Percentiles rank a stretch among this genome's conserved stretches.
Evolutionary conservation across 1,140 invertebrate genomes (phyloP).

Genomic region (Doryteuthis pealeii): DNA sequence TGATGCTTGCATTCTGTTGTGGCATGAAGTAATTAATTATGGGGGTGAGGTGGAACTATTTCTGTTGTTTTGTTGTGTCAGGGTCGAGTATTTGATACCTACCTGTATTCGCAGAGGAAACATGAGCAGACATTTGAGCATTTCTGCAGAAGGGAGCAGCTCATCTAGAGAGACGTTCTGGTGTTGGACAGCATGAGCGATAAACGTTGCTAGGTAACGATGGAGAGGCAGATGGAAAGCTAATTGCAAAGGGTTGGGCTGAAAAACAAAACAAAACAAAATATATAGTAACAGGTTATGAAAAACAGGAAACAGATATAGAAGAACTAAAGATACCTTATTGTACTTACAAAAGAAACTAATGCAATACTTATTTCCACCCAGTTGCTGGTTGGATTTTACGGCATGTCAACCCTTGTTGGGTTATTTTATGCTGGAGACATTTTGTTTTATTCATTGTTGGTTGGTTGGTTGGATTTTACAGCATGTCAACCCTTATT

Average conservation of each 20-base stretch:
- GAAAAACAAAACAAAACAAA: conserved; percentile 28
- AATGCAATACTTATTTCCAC: too few relatives aligned
- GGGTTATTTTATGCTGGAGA: too few relatives aligned
- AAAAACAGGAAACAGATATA: conserved; percentile 1
- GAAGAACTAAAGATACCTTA: background rate
- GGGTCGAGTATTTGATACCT: conserved; percentile 46
- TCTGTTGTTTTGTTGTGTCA: too few relatives aligned
- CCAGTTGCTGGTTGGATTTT: too few relatives aligned
- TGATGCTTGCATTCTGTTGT: too few relatives aligned
- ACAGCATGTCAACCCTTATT: too few relatives aligned
- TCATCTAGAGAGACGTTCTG: conserved; percentile 77
- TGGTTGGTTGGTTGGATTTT: too few relatives aligned
- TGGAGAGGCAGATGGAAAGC: conserved; percentile 95
- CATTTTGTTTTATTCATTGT: too few relatives aligned
- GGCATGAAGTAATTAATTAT: too few relatives aligned
- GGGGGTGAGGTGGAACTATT: too few relatives aligned
- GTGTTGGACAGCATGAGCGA: conserved; percentile 82
- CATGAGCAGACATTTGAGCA: conserved; percentile 79
- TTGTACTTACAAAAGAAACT: background rate
- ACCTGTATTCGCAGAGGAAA: conserved; percentile 92
- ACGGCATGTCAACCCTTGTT: too few relatives aligned
- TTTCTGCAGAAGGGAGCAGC: conserved; percentile 71
- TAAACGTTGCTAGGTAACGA: conserved; percentile 88
- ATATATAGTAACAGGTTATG: background rate
- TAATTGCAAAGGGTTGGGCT: conserved; percentile 81